These are phyloP conservation scores for Nilaparvata lugens DNA, from an alignment of 1,140 invertebrate genomes.

Conservation along the genomic window DNA sequence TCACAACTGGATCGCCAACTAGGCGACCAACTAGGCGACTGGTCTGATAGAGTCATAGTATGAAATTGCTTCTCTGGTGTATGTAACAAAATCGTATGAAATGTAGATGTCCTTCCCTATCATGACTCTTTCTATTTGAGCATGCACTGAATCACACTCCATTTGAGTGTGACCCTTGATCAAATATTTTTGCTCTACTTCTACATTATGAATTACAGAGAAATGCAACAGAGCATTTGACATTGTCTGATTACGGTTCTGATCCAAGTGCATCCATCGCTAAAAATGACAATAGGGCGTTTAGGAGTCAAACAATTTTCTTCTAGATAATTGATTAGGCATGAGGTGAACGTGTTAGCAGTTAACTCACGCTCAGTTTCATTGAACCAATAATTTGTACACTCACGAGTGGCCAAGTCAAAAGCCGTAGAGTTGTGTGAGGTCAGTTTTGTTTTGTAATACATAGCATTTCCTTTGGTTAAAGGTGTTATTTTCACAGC, in stretches of 20 bases:
- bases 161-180: conserved; percentile 29
- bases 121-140: conserved; percentile 25
- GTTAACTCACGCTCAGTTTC: too few relatives aligned
- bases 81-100: conserved; percentile 21
- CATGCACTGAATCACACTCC: conserved; percentile 30
- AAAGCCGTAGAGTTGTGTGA: too few relatives aligned
- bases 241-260: conserved; percentile 13
- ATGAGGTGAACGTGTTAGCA: too few relatives aligned
- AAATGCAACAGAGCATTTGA: conserved; percentile 9
- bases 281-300: conserved; percentile 1
- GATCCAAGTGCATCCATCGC: conserved; percentile 23
- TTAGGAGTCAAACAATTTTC: conserved; percentile 5
- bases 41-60: conserved; percentile 9
- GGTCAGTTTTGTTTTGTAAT: too few relatives aligned
- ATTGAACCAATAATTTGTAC: too few relatives aligned
- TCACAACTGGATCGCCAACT: conserved; percentile 11
- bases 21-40: too few relatives aligned
- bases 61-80: conserved; percentile 14
- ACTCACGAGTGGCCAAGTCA: too few relatives aligned
- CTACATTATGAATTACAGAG: not conserved
- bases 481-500: too few relatives aligned
- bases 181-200: conserved; percentile 17
- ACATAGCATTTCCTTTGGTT: too few relatives aligned
- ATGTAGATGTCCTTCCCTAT: conserved; percentile 24
- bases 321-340: too few relatives aligned